phyloP scores from a whole-genome alignment of 2,888 invertebrate species.

The Caenorhabditis sp. region DNA sequence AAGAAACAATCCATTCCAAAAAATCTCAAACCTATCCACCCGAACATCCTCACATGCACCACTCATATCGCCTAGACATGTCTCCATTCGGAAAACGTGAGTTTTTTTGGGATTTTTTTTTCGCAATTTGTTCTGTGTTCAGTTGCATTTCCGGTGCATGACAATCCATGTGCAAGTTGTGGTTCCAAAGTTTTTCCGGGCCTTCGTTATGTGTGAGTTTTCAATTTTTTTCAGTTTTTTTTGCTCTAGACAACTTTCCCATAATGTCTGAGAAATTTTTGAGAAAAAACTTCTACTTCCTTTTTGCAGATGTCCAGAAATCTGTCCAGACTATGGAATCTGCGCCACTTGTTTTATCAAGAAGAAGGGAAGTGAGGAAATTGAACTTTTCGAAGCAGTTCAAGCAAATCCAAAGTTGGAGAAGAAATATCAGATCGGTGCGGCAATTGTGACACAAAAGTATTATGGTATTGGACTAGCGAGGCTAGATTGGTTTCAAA shows the following conservation, averaged over 20 bases:
- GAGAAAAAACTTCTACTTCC: background rate
- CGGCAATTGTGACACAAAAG: constrained; percentile 65
- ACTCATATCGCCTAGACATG: constrained; percentile 64
- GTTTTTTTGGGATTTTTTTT: background rate
- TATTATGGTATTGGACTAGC: constrained; percentile 58
- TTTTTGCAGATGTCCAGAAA: constrained; percentile 58
- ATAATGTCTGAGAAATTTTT: background rate
- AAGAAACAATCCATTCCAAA: constrained; percentile 55
- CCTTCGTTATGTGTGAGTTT: constrained; percentile 64
- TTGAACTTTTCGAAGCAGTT: constrained; percentile 61
- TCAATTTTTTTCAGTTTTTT: background rate
- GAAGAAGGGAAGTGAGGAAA: constrained; percentile 60
- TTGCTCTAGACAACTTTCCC: background rate
- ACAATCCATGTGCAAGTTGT: constrained; percentile 64
- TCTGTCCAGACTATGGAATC: constrained; percentile 64
- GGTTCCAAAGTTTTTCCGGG: constrained; percentile 67
- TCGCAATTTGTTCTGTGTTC: constrained; percentile 20
- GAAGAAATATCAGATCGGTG: constrained; percentile 61
- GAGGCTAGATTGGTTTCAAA: constrained; percentile 59
- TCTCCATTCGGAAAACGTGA: constrained; percentile 66
- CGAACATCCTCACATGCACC: constrained; percentile 65
- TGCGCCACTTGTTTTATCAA: constrained; percentile 67
- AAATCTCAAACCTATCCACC: constrained; percentile 38
- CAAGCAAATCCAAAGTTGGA: constrained; percentile 60
- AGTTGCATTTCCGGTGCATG: constrained; percentile 67